Base-by-base conservation (phyloP, 2,888 invertebrate genomes). In the Ophion ellenae region DNA sequence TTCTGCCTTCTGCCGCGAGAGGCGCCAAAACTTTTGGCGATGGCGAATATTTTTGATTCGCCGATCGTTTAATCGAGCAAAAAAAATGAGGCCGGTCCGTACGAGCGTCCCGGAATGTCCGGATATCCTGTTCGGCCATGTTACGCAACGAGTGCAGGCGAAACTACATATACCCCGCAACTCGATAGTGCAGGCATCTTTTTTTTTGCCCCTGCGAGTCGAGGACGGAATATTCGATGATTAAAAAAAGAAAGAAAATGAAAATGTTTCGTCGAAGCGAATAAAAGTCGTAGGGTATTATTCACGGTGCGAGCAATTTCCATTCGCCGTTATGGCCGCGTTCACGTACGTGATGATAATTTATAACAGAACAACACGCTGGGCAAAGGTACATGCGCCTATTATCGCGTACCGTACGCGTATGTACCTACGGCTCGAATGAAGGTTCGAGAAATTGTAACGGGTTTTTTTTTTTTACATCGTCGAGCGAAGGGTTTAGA, bases 301-400 rank as follows among this genome's bases (percentile, higher is more conserved):
- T 79, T 82, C 79, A 76, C 64, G 64, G 61, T 17, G 53, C 45
- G 61, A 63, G 70, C 78, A 66, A 77, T 80, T 81, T 77, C 80
- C 77, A 80, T 77, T 67, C 67, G 64, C 73, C 69, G 66, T 73
- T 86, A 81, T 83, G 83, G 73, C 74, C 69, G 79, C 61, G 71
- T 80, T 79, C 70, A 32, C 79, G 73, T 24, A 86, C 85, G 85
- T 86, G 85, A 86, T 66, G 63, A 80, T 77, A 77, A 83, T 86
- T 86, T 47, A 63, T 57, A 80, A 85, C 28, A 67, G 53, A 63
- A 11, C 40, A 40, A 40, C 53, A n/a, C 53, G 20, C 63, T 70
- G 76, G 61, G 53, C 24, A 17, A 24, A 78, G 59, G 47, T 78
- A 67, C 47, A 17, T 2, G 20, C 47, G 67, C 75, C 9, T 64